phyloP scores from a whole-genome alignment of 2,797 vertebrate species.

The Clarias laeviceps region DNA sequence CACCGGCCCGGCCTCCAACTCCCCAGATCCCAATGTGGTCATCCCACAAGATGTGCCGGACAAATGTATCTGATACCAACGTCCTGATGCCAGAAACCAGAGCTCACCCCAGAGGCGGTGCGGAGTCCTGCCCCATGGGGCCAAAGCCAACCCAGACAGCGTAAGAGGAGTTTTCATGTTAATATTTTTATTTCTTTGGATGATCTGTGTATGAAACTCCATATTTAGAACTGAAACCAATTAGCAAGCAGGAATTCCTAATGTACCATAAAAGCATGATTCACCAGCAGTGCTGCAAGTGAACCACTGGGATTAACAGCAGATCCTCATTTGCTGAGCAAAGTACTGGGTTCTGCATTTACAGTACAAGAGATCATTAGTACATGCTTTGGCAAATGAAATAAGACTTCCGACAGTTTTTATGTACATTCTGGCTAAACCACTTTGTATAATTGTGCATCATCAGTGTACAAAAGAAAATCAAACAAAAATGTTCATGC shows the following conservation, averaged over 20 bases:
- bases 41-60: no score
- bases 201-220: neutral
- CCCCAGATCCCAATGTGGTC: no score
- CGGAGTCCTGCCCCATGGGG: no score
- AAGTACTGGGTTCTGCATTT: neutral
- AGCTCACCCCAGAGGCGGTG: no score
- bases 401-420: neutral
- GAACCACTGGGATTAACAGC: neutral
- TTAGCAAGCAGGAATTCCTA: neutral
- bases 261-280: neutral
- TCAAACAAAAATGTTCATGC: neutral
- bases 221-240: neutral
- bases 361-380: neutral
- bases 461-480: neutral
- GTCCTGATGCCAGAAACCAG: no score
- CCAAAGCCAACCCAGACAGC: no score
- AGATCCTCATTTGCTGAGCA: neutral
- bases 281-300: neutral
- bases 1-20: no score
- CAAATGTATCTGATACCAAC: no score
- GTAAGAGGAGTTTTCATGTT: no score
- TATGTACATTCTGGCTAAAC: neutral
- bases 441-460: neutral
- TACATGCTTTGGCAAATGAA: neutral
- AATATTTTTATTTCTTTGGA: no score